phyloP scores from a whole-genome alignment of 2,113 vertebrate species.

The Corydoras sp. region DNA sequence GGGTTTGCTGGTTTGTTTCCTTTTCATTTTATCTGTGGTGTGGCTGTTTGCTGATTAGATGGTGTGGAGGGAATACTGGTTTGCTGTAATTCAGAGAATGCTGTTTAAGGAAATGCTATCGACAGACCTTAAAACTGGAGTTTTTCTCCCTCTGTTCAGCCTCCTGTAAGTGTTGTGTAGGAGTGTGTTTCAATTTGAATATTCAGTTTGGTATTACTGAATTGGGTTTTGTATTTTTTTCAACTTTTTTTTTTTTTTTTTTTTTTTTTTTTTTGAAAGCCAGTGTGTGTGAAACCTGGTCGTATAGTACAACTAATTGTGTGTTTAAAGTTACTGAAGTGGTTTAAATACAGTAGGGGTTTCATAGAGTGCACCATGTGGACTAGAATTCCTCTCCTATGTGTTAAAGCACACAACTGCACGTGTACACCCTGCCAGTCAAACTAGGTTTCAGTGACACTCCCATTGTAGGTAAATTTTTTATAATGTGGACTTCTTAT shows the following conservation, averaged over 20 bases:
- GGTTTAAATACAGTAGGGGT: constrained; percentile 40
- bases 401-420: constrained; percentile 47
- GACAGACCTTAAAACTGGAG: constrained; percentile 25
- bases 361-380: constrained; percentile 31
- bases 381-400: constrained; percentile 53
- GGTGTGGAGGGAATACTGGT: constrained; percentile 46
- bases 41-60: constrained; percentile 45
- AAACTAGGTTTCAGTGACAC: not conserved
- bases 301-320: not conserved
- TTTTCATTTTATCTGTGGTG: constrained; percentile 31
- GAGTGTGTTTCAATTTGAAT: constrained; percentile 30
- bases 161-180: constrained; percentile 18
- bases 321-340: constrained; percentile 50
- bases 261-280: constrained; percentile 4
- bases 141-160: constrained; percentile 15
- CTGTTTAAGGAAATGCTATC: constrained; percentile 46
- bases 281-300: not conserved
- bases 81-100: constrained; percentile 46
- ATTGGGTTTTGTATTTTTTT: constrained; percentile 5
- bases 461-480: not conserved
- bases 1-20: constrained; percentile 7
- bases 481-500: constrained; percentile 1
- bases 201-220: constrained; percentile 9
- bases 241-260: constrained; percentile 1
- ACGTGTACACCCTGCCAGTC: not conserved